phyloP scores from a whole-genome alignment of 2,888 invertebrate genomes.

The Myopa testacea region DNA sequence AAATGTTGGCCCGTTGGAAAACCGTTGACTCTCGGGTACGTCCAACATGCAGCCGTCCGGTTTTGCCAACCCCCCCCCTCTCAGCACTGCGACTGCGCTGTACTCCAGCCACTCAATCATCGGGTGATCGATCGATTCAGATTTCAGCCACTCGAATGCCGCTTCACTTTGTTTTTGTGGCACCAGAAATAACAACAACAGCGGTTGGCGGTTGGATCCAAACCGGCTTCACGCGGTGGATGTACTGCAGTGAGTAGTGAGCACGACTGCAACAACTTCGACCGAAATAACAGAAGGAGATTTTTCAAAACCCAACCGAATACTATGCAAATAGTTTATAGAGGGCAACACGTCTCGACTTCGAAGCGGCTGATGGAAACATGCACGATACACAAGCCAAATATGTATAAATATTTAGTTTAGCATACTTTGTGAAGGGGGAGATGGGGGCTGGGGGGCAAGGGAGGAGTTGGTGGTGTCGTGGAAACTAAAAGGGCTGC shows the following conservation, averaged over 20 bases:
- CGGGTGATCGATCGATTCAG: background rate
- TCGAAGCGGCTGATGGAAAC: too few species aligned
- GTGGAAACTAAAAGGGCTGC: too few species aligned
- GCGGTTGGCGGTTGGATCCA: background rate
- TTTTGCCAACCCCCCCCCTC: background rate
- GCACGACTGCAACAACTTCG: background rate
- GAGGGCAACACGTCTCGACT: background rate
- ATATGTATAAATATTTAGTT: too few species aligned
- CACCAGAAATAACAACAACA: background rate
- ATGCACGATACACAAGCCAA: too few species aligned
- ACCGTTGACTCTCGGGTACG: background rate
- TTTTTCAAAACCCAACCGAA: too few species aligned
- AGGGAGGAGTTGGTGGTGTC: too few species aligned
- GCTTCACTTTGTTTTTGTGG: background rate
- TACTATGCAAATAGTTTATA: too few species aligned
- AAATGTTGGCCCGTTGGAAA: background rate
- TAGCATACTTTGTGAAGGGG: too few species aligned
- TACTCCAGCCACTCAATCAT: background rate
- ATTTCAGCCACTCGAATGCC: background rate
- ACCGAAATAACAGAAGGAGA: background rate
- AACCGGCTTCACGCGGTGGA: background rate
- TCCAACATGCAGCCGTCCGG: background rate
- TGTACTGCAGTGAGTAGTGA: background rate
- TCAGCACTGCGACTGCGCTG: background rate
- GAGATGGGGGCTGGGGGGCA: too few species aligned